phyloP scores from a whole-genome alignment of 2,797 vertebrate genomes.

The Rhinoraja longicauda region DNA sequence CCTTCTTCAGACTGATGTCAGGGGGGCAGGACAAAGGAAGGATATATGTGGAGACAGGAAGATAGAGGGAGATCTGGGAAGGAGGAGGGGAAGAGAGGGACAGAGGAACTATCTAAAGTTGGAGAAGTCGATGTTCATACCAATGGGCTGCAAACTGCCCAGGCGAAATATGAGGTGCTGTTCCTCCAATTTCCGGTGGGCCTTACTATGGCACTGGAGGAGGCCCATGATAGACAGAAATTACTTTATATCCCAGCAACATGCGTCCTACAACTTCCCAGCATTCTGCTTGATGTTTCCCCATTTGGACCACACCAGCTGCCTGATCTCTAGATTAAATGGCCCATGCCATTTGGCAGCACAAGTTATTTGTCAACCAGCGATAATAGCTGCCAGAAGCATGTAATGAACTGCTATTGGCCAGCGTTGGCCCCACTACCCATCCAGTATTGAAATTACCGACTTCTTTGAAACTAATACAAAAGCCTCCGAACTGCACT shows the following conservation, averaged over 20 bases:
- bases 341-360: not conserved
- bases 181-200: too few species aligned
- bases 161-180: too few species aligned
- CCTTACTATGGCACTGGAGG: too few species aligned
- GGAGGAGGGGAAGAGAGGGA: too few species aligned
- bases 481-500: not conserved
- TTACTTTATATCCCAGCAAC: not conserved
- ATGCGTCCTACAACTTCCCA: not conserved
- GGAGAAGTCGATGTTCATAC: too few species aligned
- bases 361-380: not conserved
- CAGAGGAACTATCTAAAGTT: too few species aligned
- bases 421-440: not conserved
- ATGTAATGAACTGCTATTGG: not conserved
- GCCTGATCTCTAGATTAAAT: not conserved
- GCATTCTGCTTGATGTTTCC: not conserved
- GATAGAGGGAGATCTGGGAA: too few species aligned
- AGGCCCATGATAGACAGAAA: too few species aligned
- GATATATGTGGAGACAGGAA: too few species aligned
- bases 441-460: not conserved
- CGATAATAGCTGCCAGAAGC: not conserved
- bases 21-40: too few species aligned
- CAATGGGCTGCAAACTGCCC: too few species aligned
- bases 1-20: too few species aligned
- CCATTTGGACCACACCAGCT: not conserved
- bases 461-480: not conserved